A percentile compares a stretch with the other conserved stretches of the same genome.
phyloP scores from a whole-genome alignment of 2,888 invertebrate genomes.

The Taenaris catops region DNA sequence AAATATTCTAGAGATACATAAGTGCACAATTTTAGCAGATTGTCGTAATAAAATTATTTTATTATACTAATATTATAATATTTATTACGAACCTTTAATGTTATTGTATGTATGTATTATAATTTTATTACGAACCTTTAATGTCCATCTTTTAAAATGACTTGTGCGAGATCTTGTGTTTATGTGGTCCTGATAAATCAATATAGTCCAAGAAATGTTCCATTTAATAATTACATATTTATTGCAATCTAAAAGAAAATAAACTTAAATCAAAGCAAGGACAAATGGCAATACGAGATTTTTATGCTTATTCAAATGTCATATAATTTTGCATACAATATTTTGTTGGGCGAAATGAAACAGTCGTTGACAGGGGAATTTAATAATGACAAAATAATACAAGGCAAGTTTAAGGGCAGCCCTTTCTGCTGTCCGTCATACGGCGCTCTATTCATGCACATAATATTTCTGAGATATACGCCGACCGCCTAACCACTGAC shows the following conservation, averaged over 20 bases:
- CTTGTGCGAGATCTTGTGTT: too few relatives aligned
- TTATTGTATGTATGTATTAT: too few relatives aligned
- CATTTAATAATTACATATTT: conserved; percentile 4
- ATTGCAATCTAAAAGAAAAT: conserved; percentile 14
- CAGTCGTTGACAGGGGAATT: conserved; percentile 73
- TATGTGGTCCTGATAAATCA: too few relatives aligned
- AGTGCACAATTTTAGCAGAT: too few relatives aligned
- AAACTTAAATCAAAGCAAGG: conserved; percentile 14
- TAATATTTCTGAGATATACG: conserved; percentile 72
- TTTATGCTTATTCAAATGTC: conserved; percentile 77
- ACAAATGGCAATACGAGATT: conserved; percentile 42
- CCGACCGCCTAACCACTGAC: conserved; percentile 68
- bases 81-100: too few relatives aligned
- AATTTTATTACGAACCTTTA: too few relatives aligned
- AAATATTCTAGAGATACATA: too few relatives aligned
- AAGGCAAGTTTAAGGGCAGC: conserved; percentile 71
- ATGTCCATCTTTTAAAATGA: too few relatives aligned
- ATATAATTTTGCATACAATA: conserved; percentile 80
- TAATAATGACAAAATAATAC: conserved; percentile 81
- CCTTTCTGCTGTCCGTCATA: conserved; percentile 79
- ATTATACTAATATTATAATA: too few relatives aligned
- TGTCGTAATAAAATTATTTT: too few relatives aligned
- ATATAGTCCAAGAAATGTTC: too few relatives aligned
- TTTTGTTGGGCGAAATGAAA: conserved; percentile 74
- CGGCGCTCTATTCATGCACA: conserved; percentile 71